phyloP scores from a whole-genome alignment of 1,140 invertebrate species.

The Stegodyphus mimosarum region DNA sequence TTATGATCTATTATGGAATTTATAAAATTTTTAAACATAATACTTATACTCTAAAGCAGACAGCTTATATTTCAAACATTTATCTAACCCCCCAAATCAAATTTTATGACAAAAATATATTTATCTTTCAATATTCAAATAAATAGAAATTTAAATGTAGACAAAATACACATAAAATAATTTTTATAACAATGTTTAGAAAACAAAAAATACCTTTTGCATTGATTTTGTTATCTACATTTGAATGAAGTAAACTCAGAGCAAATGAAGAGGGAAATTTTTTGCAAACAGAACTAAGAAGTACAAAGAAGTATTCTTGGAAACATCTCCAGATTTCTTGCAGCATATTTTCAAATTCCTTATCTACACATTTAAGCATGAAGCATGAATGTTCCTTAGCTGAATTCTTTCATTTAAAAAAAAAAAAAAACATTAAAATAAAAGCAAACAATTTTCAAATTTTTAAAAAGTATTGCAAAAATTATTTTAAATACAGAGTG shows the following conservation, averaged over 20 bases:
- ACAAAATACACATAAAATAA: too few species aligned
- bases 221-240: background rate
- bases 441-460: background rate
- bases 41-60: too few species aligned
- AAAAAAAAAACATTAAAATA: background rate
- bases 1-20: too few species aligned
- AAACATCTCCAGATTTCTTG: conserved; percentile 38
- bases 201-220: background rate
- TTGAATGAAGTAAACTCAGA: conserved; percentile 8
- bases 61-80: too few species aligned
- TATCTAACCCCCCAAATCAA: too few species aligned
- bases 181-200: background rate
- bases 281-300: conserved; percentile 1
- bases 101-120: too few species aligned
- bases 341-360: background rate
- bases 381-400: conserved; percentile 99
- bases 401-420: conserved; percentile 78
- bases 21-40: too few species aligned
- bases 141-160: too few species aligned
- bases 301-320: background rate
- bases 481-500: background rate
- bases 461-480: background rate
- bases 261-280: conserved; percentile 19
- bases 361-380: conserved; percentile 77
- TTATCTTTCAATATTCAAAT: too few species aligned